These are phyloP conservation scores for Ptychoptera contaminata DNA, from an alignment of 2,888 invertebrate species.

Conservation along the genomic window DNA sequence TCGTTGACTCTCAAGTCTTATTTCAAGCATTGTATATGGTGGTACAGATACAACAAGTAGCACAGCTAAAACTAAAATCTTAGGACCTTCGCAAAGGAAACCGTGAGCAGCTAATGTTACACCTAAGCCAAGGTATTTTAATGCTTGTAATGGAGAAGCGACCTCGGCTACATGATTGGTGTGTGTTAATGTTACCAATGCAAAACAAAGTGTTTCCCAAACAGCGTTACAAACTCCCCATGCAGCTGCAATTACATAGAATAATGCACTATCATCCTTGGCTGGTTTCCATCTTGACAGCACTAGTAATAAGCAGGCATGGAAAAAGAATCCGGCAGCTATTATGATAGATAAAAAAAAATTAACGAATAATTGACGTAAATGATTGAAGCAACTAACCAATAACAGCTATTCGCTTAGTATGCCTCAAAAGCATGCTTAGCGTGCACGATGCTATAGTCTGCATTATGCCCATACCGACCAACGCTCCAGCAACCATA, in stretches of 20 bases:
- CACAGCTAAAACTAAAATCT: slow-evolving; percentile 26
- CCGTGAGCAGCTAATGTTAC: slow-evolving; percentile 48
- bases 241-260: slow-evolving; percentile 68
- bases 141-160: slow-evolving; percentile 36
- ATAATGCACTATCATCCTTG: slow-evolving; percentile 62
- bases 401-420: slow-evolving; percentile 55
- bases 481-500: slow-evolving; percentile 54
- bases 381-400: slow-evolving; percentile 31
- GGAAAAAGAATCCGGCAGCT: slow-evolving; percentile 69
- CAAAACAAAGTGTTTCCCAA: slow-evolving; percentile 53
- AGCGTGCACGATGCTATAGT: slow-evolving; percentile 62
- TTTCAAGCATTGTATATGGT: slow-evolving; percentile 28
- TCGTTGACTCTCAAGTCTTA: slow-evolving; percentile 28
- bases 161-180: slow-evolving; percentile 27
- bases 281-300: slow-evolving; percentile 66
- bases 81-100: slow-evolving; percentile 36
- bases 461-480: slow-evolving; percentile 59
- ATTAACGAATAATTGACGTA: not conserved
- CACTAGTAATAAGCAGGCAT: slow-evolving; percentile 60
- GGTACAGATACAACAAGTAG: slow-evolving; percentile 27
- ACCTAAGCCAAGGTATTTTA: slow-evolving; percentile 44
- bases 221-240: slow-evolving; percentile 79
- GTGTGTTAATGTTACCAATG: slow-evolving; percentile 29
- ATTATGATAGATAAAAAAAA: slow-evolving; percentile 7
- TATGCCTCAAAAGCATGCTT: slow-evolving; percentile 63